Evolutionary conservation across 2,113 vertebrate species (phyloP).

Genomic region (Eudyptes chrysolophus): DNA sequence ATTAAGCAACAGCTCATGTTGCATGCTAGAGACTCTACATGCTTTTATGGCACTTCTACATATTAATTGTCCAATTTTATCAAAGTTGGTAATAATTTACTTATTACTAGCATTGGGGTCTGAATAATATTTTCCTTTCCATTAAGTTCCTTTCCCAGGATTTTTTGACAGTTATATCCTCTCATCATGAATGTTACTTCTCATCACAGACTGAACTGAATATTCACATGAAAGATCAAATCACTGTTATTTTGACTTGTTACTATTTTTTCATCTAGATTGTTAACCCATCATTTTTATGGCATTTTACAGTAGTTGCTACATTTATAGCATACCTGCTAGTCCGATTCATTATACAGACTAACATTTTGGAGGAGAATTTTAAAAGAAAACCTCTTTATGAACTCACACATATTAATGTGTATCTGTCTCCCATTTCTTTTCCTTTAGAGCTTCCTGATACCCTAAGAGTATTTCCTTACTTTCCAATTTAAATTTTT

Average conservation of each 20-base stretch:
- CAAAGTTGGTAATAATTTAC: slow-evolving; percentile 66
- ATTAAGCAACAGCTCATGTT: slow-evolving; percentile 64
- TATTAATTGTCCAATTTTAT: slow-evolving; percentile 72
- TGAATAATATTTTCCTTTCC: slow-evolving; percentile 72
- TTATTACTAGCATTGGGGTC: slow-evolving; percentile 52
- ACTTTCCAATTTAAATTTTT: neutral
- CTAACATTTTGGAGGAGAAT: neutral
- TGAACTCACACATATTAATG: neutral
- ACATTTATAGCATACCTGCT: slow-evolving; percentile 42
- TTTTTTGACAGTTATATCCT: slow-evolving; percentile 46
- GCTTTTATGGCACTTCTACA: slow-evolving; percentile 8
- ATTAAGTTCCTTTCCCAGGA: slow-evolving; percentile 41
- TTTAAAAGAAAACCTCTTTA: neutral
- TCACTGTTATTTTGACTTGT: slow-evolving; percentile 66
- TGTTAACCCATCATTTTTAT: slow-evolving; percentile 71
- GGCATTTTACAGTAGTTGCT: slow-evolving; percentile 48
- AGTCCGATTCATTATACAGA: slow-evolving; percentile 13
- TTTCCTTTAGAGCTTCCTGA: neutral
- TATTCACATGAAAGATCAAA: slow-evolving; percentile 68
- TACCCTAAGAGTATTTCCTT: neutral
- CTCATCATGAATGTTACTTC: slow-evolving; percentile 52
- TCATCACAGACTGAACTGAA: slow-evolving; percentile 56
- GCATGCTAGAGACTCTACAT: slow-evolving; percentile 16
- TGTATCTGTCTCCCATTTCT: neutral
- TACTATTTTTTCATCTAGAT: slow-evolving; percentile 62